Conservation (phyloP, 2,797 vertebrate species). For the Gymnoscopelus braueri region DNA sequence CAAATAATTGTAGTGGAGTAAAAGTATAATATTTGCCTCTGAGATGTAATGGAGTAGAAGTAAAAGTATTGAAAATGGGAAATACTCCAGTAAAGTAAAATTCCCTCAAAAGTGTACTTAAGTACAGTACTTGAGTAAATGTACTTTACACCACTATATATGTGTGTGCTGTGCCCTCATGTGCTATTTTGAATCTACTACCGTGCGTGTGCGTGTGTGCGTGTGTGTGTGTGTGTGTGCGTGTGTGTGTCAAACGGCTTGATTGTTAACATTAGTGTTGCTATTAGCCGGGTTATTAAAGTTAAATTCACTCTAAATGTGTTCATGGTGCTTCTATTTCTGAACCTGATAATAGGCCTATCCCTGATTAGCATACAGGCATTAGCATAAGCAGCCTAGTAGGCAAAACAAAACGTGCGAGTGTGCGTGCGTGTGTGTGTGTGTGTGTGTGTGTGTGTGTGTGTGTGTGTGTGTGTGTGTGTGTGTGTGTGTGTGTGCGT, state of each 20-base stretch:
- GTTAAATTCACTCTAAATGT: slow-evolving; percentile 69
- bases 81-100: too few relatives aligned
- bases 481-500: slow-evolving; percentile 4
- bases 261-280: slow-evolving; percentile 53
- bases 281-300: slow-evolving; percentile 70
- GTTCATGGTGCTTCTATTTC: slow-evolving; percentile 51
- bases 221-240: slow-evolving; percentile 11
- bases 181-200: too few relatives aligned
- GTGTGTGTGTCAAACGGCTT: slow-evolving; percentile 25
- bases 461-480: background rate
- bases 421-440: slow-evolving; percentile 4
- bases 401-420: slow-evolving; percentile 20
- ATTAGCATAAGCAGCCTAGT: slow-evolving; percentile 56
- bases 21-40: too few relatives aligned
- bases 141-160: too few relatives aligned
- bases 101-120: too few relatives aligned
- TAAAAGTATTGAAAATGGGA: too few relatives aligned
- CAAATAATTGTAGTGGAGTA: too few relatives aligned
- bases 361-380: slow-evolving; percentile 57
- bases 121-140: too few relatives aligned
- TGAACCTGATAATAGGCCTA: slow-evolving; percentile 55
- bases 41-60: too few relatives aligned
- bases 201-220: slow-evolving; percentile 8
- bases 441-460: slow-evolving; percentile 3
- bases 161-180: background rate